These are phyloP conservation scores for Limnodromus scolopaceus DNA, from an alignment of 2,797 vertebrate genomes.

Conservation along the genomic window DNA sequence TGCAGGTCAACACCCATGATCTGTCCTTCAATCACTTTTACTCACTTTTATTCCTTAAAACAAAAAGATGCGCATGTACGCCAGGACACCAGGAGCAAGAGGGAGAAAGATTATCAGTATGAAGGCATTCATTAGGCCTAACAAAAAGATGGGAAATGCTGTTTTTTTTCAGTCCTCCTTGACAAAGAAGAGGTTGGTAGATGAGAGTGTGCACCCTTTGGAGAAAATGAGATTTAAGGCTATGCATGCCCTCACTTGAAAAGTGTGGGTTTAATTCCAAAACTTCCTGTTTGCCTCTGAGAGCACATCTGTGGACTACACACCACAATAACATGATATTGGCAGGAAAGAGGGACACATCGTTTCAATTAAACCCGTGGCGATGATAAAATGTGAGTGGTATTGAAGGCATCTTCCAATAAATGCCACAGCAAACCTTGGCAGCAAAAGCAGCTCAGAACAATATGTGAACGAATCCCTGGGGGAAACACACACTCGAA, in stretches of 20 bases:
- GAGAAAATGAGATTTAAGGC: neutral
- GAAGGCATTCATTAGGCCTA: neutral
- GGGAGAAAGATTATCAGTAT: neutral
- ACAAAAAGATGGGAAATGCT: neutral
- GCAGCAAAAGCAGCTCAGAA: neutral
- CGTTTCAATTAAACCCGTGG: neutral
- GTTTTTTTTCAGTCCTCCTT: neutral
- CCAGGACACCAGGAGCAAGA: neutral
- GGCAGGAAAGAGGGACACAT: neutral
- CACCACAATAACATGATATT: accelerated
- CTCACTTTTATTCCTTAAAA: neutral
- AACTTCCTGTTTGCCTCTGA: neutral
- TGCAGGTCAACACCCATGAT: neutral
- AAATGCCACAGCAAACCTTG: constrained; percentile 34
- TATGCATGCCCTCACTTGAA: neutral
- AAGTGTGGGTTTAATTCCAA: neutral
- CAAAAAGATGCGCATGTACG: accelerated
- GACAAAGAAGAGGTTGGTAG: neutral
- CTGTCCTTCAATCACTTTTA: accelerated
- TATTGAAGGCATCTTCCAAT: constrained; percentile 12
- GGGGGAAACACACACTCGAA: neutral
- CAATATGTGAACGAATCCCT: neutral
- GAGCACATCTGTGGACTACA: neutral
- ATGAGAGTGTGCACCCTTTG: neutral
- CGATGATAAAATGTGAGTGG: neutral